These are phyloP conservation scores for Drosophila eohydei DNA, from an alignment of 2,888 invertebrate species.

Conservation along the genomic window DNA sequence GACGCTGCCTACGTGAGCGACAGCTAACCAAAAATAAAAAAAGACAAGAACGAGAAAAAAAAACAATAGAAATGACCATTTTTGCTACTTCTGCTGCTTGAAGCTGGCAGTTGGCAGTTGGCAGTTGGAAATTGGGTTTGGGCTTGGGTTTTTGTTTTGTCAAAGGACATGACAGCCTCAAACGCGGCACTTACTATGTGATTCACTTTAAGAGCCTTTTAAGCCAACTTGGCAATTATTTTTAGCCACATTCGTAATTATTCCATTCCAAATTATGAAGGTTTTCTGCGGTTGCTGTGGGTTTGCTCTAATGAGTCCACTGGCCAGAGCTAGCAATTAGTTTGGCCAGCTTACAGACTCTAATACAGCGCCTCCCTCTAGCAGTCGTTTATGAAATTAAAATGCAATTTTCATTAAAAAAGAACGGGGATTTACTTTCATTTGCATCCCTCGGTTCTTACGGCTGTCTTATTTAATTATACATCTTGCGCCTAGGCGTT, in stretches of 20 bases:
- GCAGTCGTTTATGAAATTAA: conserved; percentile 75
- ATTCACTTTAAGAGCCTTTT: conserved; percentile 63
- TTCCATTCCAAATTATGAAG: conserved; percentile 83
- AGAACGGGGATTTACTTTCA: conserved; percentile 31
- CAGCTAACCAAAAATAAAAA: conserved; percentile 70
- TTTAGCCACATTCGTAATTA: conserved; percentile 73
- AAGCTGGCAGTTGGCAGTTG: not conserved
- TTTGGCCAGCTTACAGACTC: conserved; percentile 38
- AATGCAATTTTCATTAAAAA: conserved; percentile 73
- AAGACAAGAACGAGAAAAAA: conserved; percentile 1
- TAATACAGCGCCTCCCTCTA: not conserved
- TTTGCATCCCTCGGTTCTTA: conserved; percentile 5
- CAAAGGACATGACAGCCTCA: conserved; percentile 16
- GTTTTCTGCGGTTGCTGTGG: conserved; percentile 52
- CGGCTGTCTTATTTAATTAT: conserved; percentile 64
- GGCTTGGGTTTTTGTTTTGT: conserved; percentile 9
- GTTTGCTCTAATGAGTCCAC: conserved; percentile 52
- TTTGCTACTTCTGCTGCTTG: conserved; percentile 20
- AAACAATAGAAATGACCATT: conserved; percentile 39
- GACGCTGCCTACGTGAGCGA: conserved; percentile 84
- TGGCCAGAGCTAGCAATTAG: conserved; percentile 59
- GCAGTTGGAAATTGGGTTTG: not conserved
- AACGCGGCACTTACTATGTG: conserved; percentile 42
- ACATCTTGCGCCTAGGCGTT: conserved; percentile 49
- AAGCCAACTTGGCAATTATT: conserved; percentile 82